These are phyloP conservation scores for Athripsodes cinereus DNA, from an alignment of 2,888 invertebrate species.

Conservation along the genomic window DNA sequence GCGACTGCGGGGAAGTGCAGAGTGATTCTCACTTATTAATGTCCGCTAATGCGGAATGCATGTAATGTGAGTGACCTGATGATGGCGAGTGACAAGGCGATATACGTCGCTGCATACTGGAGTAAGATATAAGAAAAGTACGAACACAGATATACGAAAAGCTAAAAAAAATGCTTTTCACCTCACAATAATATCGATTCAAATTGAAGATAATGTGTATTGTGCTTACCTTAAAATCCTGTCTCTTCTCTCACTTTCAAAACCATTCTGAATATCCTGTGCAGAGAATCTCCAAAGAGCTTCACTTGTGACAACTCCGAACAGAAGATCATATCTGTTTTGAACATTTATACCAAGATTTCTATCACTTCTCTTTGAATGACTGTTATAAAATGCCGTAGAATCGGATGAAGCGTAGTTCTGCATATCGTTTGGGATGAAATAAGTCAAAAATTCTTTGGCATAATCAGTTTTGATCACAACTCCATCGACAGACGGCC, in stretches of 20 bases:
- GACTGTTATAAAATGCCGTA: slow-evolving; percentile 43
- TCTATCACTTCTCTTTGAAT: slow-evolving; percentile 50
- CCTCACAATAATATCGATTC: too few relatives aligned
- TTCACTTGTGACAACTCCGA: slow-evolving; percentile 88
- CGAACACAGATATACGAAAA: too few relatives aligned
- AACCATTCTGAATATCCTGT: slow-evolving; percentile 74
- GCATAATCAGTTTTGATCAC: slow-evolving; percentile 86
- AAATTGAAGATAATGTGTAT: not conserved
- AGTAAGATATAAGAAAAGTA: too few relatives aligned
- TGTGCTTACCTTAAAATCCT: slow-evolving; percentile 59
- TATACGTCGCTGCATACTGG: too few relatives aligned
- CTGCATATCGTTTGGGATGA: slow-evolving; percentile 59
- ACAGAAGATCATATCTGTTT: slow-evolving; percentile 75
- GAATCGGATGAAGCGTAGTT: slow-evolving; percentile 55
- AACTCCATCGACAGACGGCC: slow-evolving; percentile 90
- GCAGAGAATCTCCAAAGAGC: slow-evolving; percentile 89
- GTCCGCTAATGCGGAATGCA: too few relatives aligned
- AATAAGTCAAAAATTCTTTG: slow-evolving; percentile 68
- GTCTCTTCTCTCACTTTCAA: slow-evolving; percentile 82
- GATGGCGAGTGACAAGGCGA: too few relatives aligned
- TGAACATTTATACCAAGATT: slow-evolving; percentile 54
- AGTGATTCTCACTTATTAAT: too few relatives aligned
- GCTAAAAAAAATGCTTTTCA: too few relatives aligned
- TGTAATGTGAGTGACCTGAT: too few relatives aligned
- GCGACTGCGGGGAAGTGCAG: too few relatives aligned